Conservation (phyloP, 2,113 vertebrate species). For the Mesoclemmys tuberculata region DNA sequence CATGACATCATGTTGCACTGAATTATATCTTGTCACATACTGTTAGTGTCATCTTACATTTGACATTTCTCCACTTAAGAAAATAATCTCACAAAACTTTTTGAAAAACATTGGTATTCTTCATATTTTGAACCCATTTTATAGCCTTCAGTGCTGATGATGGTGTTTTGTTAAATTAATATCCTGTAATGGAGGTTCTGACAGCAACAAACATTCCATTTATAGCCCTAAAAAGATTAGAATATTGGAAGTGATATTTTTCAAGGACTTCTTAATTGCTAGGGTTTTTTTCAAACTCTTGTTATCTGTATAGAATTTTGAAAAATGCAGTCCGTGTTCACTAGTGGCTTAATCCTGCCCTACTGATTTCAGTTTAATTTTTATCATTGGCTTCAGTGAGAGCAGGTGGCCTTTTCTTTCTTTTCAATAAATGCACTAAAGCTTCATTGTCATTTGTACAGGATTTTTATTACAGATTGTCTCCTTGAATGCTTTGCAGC, state of each 20-base stretch:
- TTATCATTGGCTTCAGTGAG: not conserved
- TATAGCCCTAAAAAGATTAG: not conserved
- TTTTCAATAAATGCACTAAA: not conserved
- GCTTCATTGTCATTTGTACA: accelerated
- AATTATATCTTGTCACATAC: conserved; percentile 33
- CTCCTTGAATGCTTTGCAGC: not conserved
- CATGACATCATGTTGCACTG: conserved; percentile 17
- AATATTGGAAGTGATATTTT: not conserved
- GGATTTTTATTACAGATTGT: not conserved
- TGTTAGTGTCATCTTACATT: conserved; percentile 22
- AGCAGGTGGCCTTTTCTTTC: not conserved
- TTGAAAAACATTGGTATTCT: not conserved
- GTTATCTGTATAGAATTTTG: not conserved
- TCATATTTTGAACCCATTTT: not conserved
- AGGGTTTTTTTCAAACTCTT: not conserved
- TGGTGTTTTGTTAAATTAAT: not conserved
- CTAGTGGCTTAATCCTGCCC: not conserved
- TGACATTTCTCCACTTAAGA: conserved; percentile 6
- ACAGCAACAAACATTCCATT: not conserved
- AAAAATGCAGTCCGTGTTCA: not conserved
- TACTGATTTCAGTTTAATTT: not conserved
- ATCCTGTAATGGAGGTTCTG: not conserved
- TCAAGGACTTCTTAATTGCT: accelerated
- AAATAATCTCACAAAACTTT: not conserved
- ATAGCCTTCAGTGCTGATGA: not conserved